Evolutionary conservation across 2,113 vertebrate genomes (phyloP).

Genomic region (Colossoma macropomum): DNA sequence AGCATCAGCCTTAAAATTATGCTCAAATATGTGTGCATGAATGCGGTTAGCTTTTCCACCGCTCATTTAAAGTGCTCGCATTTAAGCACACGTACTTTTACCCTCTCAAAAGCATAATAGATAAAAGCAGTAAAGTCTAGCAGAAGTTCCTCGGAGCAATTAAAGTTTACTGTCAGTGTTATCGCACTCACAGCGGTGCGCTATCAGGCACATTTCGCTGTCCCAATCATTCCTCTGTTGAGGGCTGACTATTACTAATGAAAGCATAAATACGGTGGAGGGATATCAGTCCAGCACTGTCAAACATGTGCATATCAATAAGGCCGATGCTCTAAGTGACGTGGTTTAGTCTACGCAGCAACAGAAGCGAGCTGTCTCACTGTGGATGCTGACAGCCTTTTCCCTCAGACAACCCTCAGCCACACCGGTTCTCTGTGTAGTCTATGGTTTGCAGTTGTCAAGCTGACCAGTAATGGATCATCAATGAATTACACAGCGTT

Average conservation of each 20-base stretch:
- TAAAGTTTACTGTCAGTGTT: background rate
- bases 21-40: too few relatives aligned
- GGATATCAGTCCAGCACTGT: conserved; percentile 29
- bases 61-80: background rate
- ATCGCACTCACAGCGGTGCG: background rate
- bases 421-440: background rate
- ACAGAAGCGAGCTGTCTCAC: conserved; percentile 8
- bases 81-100: background rate
- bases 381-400: conserved; percentile 10
- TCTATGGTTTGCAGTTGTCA: conserved; percentile 2
- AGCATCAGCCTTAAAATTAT: too few relatives aligned
- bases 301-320: conserved; percentile 20
- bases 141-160: background rate
- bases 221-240: background rate
- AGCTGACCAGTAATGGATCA: background rate
- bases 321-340: background rate
- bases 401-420: background rate
- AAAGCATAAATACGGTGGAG: background rate
- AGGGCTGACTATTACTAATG: conserved; percentile 7
- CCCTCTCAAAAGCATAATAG: background rate
- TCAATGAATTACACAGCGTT: background rate
- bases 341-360: background rate
- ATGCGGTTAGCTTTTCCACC: too few relatives aligned
- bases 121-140: background rate
- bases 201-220: background rate